Conservation (phyloP, 2,797 vertebrate species). For the Poecile montanus region DNA sequence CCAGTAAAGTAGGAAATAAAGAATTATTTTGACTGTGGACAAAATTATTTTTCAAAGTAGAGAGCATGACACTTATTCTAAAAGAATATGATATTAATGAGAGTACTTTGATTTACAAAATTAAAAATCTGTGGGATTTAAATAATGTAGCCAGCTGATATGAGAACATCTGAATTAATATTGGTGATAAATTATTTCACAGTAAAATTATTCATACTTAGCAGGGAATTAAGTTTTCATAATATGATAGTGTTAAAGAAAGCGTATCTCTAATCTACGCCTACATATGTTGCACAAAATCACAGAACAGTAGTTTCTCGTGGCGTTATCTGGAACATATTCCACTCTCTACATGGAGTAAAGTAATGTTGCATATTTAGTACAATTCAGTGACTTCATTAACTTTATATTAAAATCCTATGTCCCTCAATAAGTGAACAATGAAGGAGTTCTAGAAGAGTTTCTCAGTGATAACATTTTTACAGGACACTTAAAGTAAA, state of each 20-base stretch:
- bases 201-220: conserved; percentile 75
- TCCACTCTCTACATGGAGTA: neutral
- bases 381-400: neutral
- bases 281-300: conserved; percentile 65
- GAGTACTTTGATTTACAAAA: conserved; percentile 66
- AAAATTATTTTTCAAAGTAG: conserved; percentile 48
- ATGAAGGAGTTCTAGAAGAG: neutral
- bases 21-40: neutral
- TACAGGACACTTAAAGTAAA: neutral
- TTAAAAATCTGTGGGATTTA: conserved; percentile 68
- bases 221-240: conserved; percentile 79
- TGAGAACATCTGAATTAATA: conserved; percentile 73
- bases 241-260: conserved; percentile 76
- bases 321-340: neutral
- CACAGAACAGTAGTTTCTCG: conserved; percentile 11
- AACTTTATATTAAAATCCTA: neutral
- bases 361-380: conserved; percentile 26
- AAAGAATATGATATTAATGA: conserved; percentile 71
- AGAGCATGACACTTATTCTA: conserved; percentile 33
- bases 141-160: conserved; percentile 65
- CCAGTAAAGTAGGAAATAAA: neutral
- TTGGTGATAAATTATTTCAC: conserved; percentile 75
- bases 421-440: neutral
- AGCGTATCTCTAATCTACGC: conserved; percentile 59
- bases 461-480: neutral